Evolutionary conservation across 1,140 invertebrate species (phyloP).

Genomic region (Musca domestica): DNA sequence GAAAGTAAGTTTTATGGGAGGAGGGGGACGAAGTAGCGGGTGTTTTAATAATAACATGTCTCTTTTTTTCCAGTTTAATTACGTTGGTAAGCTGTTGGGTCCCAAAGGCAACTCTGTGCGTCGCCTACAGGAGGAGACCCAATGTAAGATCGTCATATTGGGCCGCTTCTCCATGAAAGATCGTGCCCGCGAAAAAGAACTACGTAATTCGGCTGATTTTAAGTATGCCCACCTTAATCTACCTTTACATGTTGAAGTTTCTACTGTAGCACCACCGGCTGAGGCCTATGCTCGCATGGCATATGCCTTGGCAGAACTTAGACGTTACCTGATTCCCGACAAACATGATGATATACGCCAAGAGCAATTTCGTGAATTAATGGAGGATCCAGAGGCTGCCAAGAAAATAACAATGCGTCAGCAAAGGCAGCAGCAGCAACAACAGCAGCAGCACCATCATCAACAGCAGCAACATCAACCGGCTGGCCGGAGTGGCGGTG

Average conservation of each 20-base stretch:
- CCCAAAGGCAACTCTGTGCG: constrained; percentile 92
- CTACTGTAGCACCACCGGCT: constrained; percentile 82
- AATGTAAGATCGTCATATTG: constrained; percentile 93
- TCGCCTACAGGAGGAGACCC: constrained; percentile 90
- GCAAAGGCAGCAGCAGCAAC: constrained; percentile 45
- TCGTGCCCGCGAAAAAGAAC: constrained; percentile 86
- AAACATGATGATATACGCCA: constrained; percentile 80
- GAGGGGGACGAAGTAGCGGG: too few species aligned
- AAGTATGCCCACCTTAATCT: constrained; percentile 92
- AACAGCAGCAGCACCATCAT: constrained; percentile 31
- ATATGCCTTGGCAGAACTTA: constrained; percentile 77
- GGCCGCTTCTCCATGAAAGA: constrained; percentile 95
- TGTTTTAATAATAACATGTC: constrained; percentile 5
- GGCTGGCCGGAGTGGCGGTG: constrained; percentile 25
- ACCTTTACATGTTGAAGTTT: constrained; percentile 91
- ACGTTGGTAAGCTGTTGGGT: constrained; percentile 90
- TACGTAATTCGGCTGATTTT: constrained; percentile 80
- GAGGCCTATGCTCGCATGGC: constrained; percentile 90
- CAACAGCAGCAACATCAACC: constrained; percentile 22
- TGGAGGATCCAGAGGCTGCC: constrained; percentile 55
- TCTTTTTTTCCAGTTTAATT: constrained; percentile 75
- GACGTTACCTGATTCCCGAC: constrained; percentile 70
- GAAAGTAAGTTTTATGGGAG: too few species aligned
- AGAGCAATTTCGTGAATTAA: constrained; percentile 74
- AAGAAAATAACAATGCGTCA: constrained; percentile 49